Conservation (phyloP, 2,113 vertebrate genomes). For the Egretta garzetta region DNA sequence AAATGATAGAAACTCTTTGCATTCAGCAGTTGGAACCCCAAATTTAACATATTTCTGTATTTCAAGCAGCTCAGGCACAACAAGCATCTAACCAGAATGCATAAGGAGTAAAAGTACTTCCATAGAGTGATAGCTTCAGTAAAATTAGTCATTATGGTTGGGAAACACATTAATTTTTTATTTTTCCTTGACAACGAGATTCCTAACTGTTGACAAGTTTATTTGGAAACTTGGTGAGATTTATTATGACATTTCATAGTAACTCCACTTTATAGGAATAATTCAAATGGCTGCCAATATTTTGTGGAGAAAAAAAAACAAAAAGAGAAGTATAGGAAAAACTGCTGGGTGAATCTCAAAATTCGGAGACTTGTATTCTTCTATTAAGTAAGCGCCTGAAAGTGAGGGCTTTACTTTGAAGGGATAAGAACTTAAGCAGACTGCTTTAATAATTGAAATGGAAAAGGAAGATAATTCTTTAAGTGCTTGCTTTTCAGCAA, state of each 20-base stretch:
- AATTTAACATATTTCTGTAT: not conserved
- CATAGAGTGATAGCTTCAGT: not conserved
- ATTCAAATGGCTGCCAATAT: not conserved
- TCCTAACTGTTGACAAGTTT: not conserved
- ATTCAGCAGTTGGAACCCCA: not conserved
- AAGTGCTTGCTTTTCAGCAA: not conserved
- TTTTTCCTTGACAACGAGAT: not conserved
- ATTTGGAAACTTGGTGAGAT: not conserved
- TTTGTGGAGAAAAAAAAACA: not conserved
- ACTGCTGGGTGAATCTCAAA: not conserved
- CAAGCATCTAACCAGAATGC: not conserved
- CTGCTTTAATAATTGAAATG: not conserved
- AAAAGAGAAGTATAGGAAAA: not conserved
- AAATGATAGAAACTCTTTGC: not conserved
- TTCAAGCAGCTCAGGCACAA: slow-evolving; percentile 5
- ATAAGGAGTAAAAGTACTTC: not conserved
- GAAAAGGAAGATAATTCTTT: not conserved
- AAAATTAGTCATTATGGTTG: not conserved
- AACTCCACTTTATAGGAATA: not conserved
- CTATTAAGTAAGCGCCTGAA: not conserved
- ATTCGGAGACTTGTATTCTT: not conserved
- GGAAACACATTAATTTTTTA: not conserved
- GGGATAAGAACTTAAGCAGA: not conserved
- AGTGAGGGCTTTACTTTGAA: not conserved
- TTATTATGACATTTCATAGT: not conserved